These are phyloP conservation scores for Hemicentrotus pulcherrimus DNA, from an alignment of 35 echinoderm and acorn worm species.

Conservation along the genomic window DNA sequence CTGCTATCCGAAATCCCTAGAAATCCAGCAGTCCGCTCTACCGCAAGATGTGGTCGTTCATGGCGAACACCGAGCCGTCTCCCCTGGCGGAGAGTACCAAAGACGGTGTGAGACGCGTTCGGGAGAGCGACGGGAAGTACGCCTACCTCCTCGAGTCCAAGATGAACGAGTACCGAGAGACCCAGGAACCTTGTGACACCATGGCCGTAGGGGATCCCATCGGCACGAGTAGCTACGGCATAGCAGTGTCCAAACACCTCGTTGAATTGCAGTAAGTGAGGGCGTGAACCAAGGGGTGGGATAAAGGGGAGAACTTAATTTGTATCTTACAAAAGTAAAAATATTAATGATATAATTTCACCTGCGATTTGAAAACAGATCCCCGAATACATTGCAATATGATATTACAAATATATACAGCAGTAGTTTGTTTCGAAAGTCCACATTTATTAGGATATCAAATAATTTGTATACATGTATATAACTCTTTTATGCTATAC, in stretches of 20 bases:
- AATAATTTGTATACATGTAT: too few species aligned
- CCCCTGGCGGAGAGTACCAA: conserved; percentile 59
- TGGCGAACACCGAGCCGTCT: conserved; percentile 69
- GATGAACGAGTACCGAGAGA: conserved; percentile 78
- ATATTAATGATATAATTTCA: too few species aligned
- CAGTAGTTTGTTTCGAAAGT: too few species aligned
- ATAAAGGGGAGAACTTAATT: too few species aligned
- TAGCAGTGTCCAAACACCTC: conserved; percentile 78
- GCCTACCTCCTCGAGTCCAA: conserved; percentile 89
- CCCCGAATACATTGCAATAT: too few species aligned
- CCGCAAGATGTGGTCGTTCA: conserved; percentile 88
- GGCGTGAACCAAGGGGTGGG: neutral
- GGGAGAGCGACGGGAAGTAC: conserved; percentile 75
- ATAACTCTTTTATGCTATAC: too few species aligned
- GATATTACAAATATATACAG: too few species aligned
- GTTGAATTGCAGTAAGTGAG: conserved; percentile 64
- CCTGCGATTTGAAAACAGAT: too few species aligned
- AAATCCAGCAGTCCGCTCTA: conserved; percentile 73
- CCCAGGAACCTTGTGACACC: conserved; percentile 80
- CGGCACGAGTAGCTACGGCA: conserved; percentile 89
- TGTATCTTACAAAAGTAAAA: too few species aligned
- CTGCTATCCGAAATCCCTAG: neutral
- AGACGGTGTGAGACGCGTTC: conserved; percentile 73
- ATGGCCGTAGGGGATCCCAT: conserved; percentile 69
- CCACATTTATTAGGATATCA: too few species aligned